These are phyloP conservation scores for Chitala chitala DNA, from an alignment of 2,113 vertebrate species.

Conservation along the genomic window DNA sequence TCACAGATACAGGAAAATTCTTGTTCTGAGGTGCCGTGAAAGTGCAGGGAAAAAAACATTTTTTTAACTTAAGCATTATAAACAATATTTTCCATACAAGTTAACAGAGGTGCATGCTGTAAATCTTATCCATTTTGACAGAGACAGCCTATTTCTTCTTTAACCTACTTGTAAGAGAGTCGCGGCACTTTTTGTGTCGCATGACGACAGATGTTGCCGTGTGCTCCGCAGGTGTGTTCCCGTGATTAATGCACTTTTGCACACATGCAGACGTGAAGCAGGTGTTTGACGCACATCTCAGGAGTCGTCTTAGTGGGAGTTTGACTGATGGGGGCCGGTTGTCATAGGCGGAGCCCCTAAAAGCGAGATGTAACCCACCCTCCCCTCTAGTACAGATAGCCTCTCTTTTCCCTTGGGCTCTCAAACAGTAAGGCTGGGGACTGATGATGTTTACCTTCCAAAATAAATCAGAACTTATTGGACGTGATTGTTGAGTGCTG, in stretches of 20 bases:
- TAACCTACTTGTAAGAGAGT: too few species aligned
- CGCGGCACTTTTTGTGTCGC: too few species aligned
- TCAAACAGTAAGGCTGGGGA: not conserved
- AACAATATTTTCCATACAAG: too few species aligned
- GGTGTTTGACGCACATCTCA: not conserved
- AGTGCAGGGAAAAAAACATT: constrained; percentile 6
- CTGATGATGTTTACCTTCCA: constrained; percentile 1
- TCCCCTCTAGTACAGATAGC: not conserved
- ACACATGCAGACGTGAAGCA: not conserved
- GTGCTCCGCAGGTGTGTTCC: too few species aligned
- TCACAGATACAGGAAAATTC: not conserved
- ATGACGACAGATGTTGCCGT: too few species aligned
- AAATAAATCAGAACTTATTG: not conserved
- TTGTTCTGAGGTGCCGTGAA: not conserved
- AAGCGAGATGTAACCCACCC: not conserved
- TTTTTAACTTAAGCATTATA: too few species aligned
- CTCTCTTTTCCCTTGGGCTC: not conserved
- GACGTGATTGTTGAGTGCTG: not conserved
- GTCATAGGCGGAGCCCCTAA: not conserved
- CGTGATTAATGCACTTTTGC: too few species aligned
- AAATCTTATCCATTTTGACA: too few species aligned
- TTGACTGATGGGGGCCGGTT: not conserved
- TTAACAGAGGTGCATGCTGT: too few species aligned
- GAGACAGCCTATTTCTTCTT: too few species aligned
- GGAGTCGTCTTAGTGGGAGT: not conserved